phyloP scores from a whole-genome alignment of 2,888 invertebrate species.

The Oscheius myriophilus region DNA sequence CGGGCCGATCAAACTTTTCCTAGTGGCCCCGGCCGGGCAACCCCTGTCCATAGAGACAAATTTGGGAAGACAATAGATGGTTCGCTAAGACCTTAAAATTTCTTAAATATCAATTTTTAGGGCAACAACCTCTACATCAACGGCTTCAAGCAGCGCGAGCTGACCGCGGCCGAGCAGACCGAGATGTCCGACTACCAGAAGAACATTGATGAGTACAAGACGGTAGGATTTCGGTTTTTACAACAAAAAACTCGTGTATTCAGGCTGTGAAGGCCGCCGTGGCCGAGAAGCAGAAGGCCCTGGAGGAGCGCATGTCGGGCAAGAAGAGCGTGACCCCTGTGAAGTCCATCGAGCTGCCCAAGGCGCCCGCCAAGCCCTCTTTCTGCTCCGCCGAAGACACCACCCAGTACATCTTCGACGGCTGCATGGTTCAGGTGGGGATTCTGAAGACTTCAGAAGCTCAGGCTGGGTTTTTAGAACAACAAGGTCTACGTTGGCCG shows the following conservation, averaged over 20 bases:
- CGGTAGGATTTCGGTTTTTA: slow-evolving; percentile 32
- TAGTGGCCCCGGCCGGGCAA: too few relatives aligned
- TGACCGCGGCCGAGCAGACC: slow-evolving; percentile 56
- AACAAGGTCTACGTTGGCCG: slow-evolving; percentile 68
- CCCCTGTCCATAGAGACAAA: too few relatives aligned
- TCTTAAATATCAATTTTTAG: slow-evolving; percentile 26
- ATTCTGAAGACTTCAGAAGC: slow-evolving; percentile 20
- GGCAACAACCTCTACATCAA: slow-evolving; percentile 64
- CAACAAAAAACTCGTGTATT: too few relatives aligned
- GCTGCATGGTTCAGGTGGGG: slow-evolving; percentile 60
- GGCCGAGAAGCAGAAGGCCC: slow-evolving; percentile 31
- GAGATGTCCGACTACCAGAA: slow-evolving; percentile 52
- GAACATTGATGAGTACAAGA: slow-evolving; percentile 57
- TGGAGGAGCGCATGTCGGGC: slow-evolving; percentile 20
- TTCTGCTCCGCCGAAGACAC: slow-evolving; percentile 68
- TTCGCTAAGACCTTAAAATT: too few relatives aligned
- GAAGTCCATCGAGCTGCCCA: slow-evolving; percentile 12
- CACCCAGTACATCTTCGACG: slow-evolving; percentile 69
- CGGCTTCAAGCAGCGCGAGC: slow-evolving; percentile 59
- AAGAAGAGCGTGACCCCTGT: slow-evolving; percentile 25
- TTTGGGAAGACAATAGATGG: too few relatives aligned
- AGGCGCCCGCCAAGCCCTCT: slow-evolving; percentile 61
- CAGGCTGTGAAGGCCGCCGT: slow-evolving; percentile 35
- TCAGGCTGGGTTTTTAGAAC: slow-evolving; percentile 46
- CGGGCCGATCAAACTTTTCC: too few relatives aligned